Evolutionary conservation across 2,888 invertebrate genomes (phyloP), one percentile per base, ranked within the genome.

Genomic region (Limnephilus lunatus): DNA sequence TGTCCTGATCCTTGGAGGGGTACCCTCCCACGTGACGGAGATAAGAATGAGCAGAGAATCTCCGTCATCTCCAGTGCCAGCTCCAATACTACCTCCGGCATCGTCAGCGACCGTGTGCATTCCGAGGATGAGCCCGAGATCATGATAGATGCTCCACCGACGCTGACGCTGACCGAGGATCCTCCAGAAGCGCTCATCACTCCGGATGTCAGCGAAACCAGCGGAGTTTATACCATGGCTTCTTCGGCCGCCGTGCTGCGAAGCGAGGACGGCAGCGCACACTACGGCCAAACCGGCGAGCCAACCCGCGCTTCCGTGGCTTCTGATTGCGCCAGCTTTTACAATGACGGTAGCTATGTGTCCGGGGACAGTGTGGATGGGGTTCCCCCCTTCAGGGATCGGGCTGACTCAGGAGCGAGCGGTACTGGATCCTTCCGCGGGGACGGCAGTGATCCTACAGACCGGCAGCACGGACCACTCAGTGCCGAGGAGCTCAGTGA

Each of bases 1-100:
- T 96, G 99, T 91, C 98, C 97, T 95, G 99, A 99, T 95, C 97
- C 98, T 85, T 97, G 97, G 94, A 97, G 97, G 93, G 94, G 94
- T 90, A 94, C 96, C 95, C 95, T 97, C 94, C 96, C 97, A 94
- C 95, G 95, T 91, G 97, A 97, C 94, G 97, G 97, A 94, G 97
- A 97, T 94, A 97, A 97, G 94, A 97, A 96, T 93, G 98, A 98
- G 95, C 98, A 98, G 95, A 97, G 98, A 94, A 98, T 98, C 95
- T 98, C 98, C 91, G 98, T 99, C 53, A 98, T 99, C 94, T 98
- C 98, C 92, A 98, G 98, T 94, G 98, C 99, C 83, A 99, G 99
- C 94, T 99, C 99, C n/a, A 99, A 99, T 95, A 99, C 99, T 82
- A 99, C 99, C 39, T 99, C 99, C 53, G 99, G 99, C 92, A 99